Evolutionary conservation across 2,888 invertebrate species (phyloP), one percentile per base, ranked within the genome.

Genomic region (Drosophila anceps): DNA sequence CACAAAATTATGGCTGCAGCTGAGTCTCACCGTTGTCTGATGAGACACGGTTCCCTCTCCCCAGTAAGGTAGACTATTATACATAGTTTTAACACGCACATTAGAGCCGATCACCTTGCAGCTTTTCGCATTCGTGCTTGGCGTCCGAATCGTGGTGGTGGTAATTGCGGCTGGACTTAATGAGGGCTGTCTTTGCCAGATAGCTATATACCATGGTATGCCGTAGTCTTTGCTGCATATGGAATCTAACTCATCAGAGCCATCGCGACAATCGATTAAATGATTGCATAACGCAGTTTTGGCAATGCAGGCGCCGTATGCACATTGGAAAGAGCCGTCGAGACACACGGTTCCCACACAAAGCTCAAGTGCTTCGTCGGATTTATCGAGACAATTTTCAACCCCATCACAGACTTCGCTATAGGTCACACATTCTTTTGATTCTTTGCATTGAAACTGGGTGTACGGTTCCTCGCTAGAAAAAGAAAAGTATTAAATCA

Each of bases 311-410:
- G 82, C 92, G 1, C 92, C 92, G 13, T 91, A 92, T 0, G 74
- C 74, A 24, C 92, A 92, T 0, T 80, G 78, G 50, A 76, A 79
- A 1, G 64, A 3, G 33, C 73, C 84, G 1, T 94, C 92, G 0
- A 48, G 54, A 31, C 81, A 81, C 0, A 20, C 0, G 4, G 10
- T 31, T 4, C 88, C 77, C 15, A 81, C 63, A 53, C 92, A 92
- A 12, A 81, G 46, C n/a, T 82, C 75, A 0, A 73, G 54, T 0
- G 64, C 76, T 73, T 91, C 91, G 67, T 91, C 91, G 0, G 91
- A 88, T 4, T 65, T 70, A 73, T 92, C 91, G 0, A 1, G 2
- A 55, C 91, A 92, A 35, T 92, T 24, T 13, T 10, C 55, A 20
- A 43, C 0, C 4, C 76, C 76, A 27, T 79, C n/a, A 20, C 76